Evolutionary conservation across 1,140 invertebrate species (phyloP), one percentile per base, ranked within the genome.

Genomic region (Stegodyphus mimosarum): DNA sequence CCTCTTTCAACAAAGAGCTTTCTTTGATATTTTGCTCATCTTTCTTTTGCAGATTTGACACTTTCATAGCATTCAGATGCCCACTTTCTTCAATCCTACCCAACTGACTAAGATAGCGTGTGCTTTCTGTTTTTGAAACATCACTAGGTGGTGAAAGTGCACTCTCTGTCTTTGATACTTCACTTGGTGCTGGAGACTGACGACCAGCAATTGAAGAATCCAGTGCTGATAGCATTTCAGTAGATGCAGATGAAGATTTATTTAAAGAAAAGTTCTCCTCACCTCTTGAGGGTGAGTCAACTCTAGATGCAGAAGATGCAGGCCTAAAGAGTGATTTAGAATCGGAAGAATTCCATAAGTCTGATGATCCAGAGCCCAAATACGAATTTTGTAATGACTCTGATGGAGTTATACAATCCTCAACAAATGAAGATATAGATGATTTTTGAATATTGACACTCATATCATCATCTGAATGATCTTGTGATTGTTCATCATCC

Each of bases 131-230:
- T 84, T 90, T 90, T 48, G 89, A 89, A n/a, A 90, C 88, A 76
- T 90, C 90, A 77, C 89, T 89, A 51, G 89, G 89, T 52, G 89
- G 89, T 7, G 89, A 90, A n/a, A 89, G 83, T 7, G 89, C 89
- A 74, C 89, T 89, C 73, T 90, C 90, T 50, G 90, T 89, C 71
- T 90, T 90, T 50, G 89, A 89, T 9, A 90, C 88, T 75, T 90
- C 90, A 63, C 88, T 89, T 10, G 90, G 89, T 33, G 90, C 89
- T 7, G 90, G 89, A 4, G 89, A 90, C 77, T 89, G 88, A 10
- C 89, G 86, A 33, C 89, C 89, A 48, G 87, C 88, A 63, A 89
- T 89, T 64, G 87, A 88, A 6, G 88, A 88, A 86, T 88, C 88
- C 18, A 87, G 80, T 7, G 86, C 86, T 53, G 77, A 79, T 10